phyloP scores from a whole-genome alignment of 2,888 invertebrate species.

The Drosophila buzzatii region DNA sequence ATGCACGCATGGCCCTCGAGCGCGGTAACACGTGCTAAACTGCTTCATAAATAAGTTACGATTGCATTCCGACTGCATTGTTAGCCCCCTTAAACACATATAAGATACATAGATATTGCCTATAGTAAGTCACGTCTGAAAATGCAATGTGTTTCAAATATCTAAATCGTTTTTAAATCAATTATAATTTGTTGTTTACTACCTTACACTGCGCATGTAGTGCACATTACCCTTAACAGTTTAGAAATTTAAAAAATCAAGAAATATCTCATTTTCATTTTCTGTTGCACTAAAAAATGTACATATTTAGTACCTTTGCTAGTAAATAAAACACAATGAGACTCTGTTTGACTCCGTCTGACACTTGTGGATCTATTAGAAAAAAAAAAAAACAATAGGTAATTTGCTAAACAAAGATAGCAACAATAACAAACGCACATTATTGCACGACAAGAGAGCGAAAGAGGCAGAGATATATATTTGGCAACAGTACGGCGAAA shows the following conservation, averaged over 20 bases:
- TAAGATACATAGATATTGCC: no score
- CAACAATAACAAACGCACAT: conserved; percentile 12
- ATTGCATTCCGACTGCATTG: conserved; percentile 16
- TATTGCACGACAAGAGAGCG: conserved; percentile 4
- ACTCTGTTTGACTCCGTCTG: background rate
- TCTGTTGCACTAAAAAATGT: no score
- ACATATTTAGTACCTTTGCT: no score
- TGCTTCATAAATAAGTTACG: conserved; percentile 15
- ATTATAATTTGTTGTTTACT: background rate
- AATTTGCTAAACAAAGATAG: conserved; percentile 23
- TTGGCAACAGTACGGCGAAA: conserved; percentile 26
- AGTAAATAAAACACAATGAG: background rate
- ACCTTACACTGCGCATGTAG: background rate
- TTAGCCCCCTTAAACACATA: background rate
- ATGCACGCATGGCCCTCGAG: conserved; percentile 9
- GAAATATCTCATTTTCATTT: no score
- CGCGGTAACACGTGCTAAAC: conserved; percentile 56
- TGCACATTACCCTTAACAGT: background rate
- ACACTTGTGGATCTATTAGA: background rate
- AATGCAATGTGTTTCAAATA: conserved; percentile 1
- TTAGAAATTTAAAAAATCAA: no score
- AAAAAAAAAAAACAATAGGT: background rate
- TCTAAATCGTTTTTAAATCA: background rate
- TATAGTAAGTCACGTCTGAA: conserved; percentile 40
- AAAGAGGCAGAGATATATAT: conserved; percentile 18